Evolutionary conservation across 2,113 vertebrate species (phyloP).

Genomic region (Smithornis capensis): DNA sequence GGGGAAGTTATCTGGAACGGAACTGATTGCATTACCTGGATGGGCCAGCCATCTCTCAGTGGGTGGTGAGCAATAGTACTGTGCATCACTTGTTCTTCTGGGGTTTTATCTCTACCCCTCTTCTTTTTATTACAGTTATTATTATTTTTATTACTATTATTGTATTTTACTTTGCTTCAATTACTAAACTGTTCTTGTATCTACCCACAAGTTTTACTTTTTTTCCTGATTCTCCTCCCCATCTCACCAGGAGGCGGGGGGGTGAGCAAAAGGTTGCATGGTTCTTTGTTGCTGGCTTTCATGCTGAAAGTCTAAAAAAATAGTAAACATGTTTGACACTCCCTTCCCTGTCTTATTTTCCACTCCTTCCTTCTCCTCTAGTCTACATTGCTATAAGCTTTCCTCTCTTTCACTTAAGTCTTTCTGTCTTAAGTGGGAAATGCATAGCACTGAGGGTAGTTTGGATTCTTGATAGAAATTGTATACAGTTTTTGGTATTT

Average conservation of each 20-base stretch:
- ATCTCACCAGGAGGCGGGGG: neutral
- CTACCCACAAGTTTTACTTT: neutral
- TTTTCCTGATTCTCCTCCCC: neutral
- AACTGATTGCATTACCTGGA: neutral
- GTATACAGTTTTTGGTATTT: neutral
- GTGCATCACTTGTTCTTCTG: neutral
- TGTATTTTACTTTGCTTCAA: neutral
- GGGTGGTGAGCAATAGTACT: neutral
- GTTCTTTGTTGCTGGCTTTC: neutral
- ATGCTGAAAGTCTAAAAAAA: neutral
- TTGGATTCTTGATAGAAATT: neutral
- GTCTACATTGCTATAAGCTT: neutral
- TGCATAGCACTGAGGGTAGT: neutral
- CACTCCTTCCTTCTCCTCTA: neutral
- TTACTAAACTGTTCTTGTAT: neutral
- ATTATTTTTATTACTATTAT: neutral
- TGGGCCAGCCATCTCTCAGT: neutral
- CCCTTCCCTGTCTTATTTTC: neutral
- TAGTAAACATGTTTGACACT: neutral
- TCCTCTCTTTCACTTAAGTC: neutral
- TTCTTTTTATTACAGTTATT: neutral
- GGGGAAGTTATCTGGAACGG: neutral
- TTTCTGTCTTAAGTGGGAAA: neutral
- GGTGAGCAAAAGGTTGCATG: neutral
- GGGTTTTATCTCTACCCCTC: neutral